Evolutionary conservation across 2,113 vertebrate genomes (phyloP).

Genomic region (Phyllopteryx taeniolatus): DNA sequence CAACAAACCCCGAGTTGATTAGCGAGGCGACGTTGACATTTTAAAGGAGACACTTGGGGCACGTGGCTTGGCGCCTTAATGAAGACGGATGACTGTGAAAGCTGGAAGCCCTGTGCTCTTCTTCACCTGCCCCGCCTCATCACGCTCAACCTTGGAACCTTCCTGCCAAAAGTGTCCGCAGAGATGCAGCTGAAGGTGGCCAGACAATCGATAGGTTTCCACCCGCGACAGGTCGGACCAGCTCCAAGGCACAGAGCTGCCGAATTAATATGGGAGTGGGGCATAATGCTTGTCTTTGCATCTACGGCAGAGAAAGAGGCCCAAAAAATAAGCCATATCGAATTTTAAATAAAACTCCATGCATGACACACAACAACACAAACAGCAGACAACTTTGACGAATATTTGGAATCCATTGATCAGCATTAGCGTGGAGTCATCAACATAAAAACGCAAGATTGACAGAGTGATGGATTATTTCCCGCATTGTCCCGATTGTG

Average conservation of each 20-base stretch:
- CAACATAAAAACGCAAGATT: conserved; percentile 2
- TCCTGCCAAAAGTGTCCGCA: not conserved
- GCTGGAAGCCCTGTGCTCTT: too few relatives aligned
- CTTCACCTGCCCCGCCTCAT: not conserved
- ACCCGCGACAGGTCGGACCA: not conserved
- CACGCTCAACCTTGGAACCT: not conserved
- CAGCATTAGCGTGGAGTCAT: conserved; percentile 3
- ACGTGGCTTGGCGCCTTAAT: not conserved
- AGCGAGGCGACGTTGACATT: not conserved
- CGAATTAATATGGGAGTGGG: not conserved
- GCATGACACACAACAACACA: too few relatives aligned
- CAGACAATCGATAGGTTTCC: conserved; percentile 11
- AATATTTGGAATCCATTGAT: not conserved
- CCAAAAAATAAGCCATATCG: too few relatives aligned
- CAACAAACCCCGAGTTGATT: not conserved
- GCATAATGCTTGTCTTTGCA: too few relatives aligned
- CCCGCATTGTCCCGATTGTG: not conserved
- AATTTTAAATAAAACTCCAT: too few relatives aligned
- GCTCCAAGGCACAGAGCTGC: not conserved
- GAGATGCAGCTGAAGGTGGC: not conserved
- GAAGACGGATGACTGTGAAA: not conserved
- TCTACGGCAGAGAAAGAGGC: not conserved
- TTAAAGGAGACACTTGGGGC: not conserved
- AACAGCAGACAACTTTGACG: not conserved
- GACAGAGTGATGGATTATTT: not conserved